Percentiles rank a stretch among this genome's conserved stretches.
Conservation (phyloP, 2,888 invertebrate genomes). For the Panopea generosa region DNA sequence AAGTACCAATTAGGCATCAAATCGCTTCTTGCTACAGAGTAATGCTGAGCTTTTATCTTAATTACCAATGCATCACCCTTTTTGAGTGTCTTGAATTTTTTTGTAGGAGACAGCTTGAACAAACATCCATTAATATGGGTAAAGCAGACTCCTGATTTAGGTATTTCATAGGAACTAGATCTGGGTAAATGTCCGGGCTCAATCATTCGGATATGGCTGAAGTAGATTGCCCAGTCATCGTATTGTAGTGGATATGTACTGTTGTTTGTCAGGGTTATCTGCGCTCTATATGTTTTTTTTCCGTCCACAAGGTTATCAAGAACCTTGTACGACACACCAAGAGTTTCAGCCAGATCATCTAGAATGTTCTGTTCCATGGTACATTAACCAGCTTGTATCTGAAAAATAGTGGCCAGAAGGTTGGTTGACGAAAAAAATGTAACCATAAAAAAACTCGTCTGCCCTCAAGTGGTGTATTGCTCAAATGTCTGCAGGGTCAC, state of each 20-base stretch:
- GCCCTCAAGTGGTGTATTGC: too few relatives aligned
- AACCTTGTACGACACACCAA: conserved; percentile 71
- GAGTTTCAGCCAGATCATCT: conserved; percentile 63
- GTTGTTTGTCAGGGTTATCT: conserved; percentile 70
- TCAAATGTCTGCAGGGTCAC: too few relatives aligned
- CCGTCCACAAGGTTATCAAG: conserved; percentile 76
- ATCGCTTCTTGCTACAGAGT: conserved; percentile 77
- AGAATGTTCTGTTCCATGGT: conserved; percentile 67
- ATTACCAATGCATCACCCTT: conserved; percentile 69
- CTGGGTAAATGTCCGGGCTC: conserved; percentile 73
- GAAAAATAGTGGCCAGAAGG: too few relatives aligned
- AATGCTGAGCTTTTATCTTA: conserved; percentile 74
- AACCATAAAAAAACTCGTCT: too few relatives aligned
- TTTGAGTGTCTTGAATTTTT: conserved; percentile 69
- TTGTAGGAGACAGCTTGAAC: conserved; percentile 73
- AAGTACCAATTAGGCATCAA: conserved; percentile 81
- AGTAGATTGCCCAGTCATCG: conserved; percentile 78
- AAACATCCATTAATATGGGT: conserved; percentile 78
- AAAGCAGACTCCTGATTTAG: conserved; percentile 68
- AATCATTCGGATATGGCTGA: conserved; percentile 80
- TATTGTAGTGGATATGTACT: conserved; percentile 50
- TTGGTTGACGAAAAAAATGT: too few relatives aligned
- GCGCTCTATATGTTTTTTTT: conserved; percentile 69
- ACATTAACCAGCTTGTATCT: too few relatives aligned
- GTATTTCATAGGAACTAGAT: conserved; percentile 58